These are phyloP conservation scores for Polymixis lichenea DNA, from an alignment of 2,888 invertebrate genomes.

Conservation along the genomic window DNA sequence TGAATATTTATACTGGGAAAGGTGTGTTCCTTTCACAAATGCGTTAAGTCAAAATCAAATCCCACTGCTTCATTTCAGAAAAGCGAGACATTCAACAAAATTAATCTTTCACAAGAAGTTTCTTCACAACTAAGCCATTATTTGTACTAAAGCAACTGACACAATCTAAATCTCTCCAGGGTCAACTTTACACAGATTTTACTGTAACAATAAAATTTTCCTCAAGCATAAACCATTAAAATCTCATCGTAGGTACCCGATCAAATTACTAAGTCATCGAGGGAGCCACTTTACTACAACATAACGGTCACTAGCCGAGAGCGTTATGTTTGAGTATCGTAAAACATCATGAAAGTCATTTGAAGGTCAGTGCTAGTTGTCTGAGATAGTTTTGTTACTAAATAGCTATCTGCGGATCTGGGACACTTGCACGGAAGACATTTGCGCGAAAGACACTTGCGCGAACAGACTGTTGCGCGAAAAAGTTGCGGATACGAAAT, in stretches of 20 bases:
- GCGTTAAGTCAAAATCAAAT: not conserved
- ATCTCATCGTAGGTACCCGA: slow-evolving; percentile 13
- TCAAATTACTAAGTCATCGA: slow-evolving; percentile 41
- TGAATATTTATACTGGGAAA: too few species aligned
- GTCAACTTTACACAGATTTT: not conserved
- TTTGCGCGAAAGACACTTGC: too few species aligned
- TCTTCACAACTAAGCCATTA: too few species aligned
- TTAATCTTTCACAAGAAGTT: not conserved
- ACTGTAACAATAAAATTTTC: slow-evolving; percentile 1
- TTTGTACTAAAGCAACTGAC: too few species aligned
- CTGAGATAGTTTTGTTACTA: not conserved
- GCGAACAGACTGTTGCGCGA: too few species aligned
- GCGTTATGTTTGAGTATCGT: slow-evolving; percentile 21
- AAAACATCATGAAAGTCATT: slow-evolving; percentile 28
- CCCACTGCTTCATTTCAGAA: not conserved
- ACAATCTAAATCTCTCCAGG: not conserved
- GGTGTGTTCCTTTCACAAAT: too few species aligned
- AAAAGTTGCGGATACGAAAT: too few species aligned
- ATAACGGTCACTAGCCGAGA: slow-evolving; percentile 12
- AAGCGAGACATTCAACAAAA: not conserved
- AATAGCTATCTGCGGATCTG: too few species aligned
- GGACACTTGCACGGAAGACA: too few species aligned
- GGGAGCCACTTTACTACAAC: slow-evolving; percentile 39
- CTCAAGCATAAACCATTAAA: slow-evolving; percentile 14
- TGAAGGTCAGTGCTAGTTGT: not conserved